Evolutionary conservation across 2,113 vertebrate genomes (phyloP).

Genomic region (Pseudorasbora parva): DNA sequence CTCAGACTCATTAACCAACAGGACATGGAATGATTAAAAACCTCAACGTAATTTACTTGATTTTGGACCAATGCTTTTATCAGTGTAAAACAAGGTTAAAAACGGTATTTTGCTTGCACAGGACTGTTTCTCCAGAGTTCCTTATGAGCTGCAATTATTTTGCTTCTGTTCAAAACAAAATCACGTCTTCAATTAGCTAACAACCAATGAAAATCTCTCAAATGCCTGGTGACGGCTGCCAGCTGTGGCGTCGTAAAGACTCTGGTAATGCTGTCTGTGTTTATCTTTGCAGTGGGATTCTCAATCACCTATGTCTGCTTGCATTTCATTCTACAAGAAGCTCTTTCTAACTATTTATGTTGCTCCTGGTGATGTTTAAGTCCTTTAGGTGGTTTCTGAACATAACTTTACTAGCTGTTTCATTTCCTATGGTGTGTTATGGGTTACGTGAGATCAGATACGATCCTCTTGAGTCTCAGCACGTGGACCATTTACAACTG

Average conservation of each 20-base stretch:
- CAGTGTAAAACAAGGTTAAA: not conserved
- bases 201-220: not conserved
- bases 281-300: constrained; percentile 5
- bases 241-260: not conserved
- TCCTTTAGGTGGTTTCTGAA: constrained; percentile 5
- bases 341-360: constrained; percentile 2
- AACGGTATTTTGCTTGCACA: not conserved
- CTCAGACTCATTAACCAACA: not conserved
- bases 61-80: not conserved
- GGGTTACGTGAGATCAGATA: not conserved
- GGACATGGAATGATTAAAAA: not conserved
- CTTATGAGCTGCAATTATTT: not conserved
- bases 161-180: not conserved
- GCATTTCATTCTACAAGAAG: constrained; percentile 3
- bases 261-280: not conserved
- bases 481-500: no score
- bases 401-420: constrained; percentile 16
- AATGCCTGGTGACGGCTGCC: not conserved
- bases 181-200: not conserved
- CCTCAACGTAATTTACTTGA: not conserved
- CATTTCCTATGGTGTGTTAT: not conserved
- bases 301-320: not conserved
- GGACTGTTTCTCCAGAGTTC: not conserved
- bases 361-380: constrained; percentile 22
- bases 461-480: not conserved